Evolutionary conservation across 2,888 invertebrate species (phyloP).

Genomic region (Oasisia sp.): DNA sequence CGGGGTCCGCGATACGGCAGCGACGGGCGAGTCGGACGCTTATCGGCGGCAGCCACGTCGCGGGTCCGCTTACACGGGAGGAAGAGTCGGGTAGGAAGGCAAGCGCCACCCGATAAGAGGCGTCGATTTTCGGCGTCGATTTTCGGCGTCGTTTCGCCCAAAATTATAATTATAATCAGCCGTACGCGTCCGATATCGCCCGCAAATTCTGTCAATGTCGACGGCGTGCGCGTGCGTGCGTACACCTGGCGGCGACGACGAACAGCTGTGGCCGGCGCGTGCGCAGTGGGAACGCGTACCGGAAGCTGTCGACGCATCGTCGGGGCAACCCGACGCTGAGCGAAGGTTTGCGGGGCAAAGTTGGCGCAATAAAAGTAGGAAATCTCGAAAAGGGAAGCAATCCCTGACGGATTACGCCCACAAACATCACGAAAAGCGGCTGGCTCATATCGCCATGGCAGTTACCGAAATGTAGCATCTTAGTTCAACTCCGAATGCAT

Average conservation of each 20-base stretch:
- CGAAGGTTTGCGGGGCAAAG: neutral
- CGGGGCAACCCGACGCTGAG: neutral
- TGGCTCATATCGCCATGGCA: neutral
- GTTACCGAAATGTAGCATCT: neutral
- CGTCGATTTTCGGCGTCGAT: neutral
- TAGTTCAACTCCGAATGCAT: neutral
- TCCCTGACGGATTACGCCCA: neutral
- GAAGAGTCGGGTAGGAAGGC: neutral
- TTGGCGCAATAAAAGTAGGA: neutral
- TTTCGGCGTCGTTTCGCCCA: neutral
- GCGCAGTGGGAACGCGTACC: neutral
- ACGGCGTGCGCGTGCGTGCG: neutral
- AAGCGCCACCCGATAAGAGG: neutral
- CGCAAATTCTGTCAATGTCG: neutral
- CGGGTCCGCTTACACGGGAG: neutral
- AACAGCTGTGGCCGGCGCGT: neutral
- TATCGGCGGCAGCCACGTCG: neutral
- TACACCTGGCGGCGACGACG: neutral
- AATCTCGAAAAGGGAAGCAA: neutral
- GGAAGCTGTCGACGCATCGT: neutral
- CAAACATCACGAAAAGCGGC: neutral
- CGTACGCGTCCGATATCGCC: neutral
- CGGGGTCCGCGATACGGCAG: neutral
- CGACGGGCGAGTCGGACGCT: neutral
- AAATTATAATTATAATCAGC: neutral